Conservation (phyloP, 2,113 vertebrate species). For the Phrynosoma blainvillii region DNA sequence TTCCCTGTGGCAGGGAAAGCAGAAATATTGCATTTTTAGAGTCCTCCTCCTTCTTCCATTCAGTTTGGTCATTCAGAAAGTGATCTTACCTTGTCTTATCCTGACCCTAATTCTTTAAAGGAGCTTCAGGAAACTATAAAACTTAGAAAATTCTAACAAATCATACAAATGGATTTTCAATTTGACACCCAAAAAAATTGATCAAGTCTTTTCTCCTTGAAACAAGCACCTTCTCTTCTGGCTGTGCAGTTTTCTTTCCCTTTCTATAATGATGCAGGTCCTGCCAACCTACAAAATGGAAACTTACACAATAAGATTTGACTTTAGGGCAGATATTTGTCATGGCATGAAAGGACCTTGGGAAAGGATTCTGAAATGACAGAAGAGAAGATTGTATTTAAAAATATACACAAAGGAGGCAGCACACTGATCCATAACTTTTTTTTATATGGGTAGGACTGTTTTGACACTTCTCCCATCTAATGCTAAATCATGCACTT, state of each 20-base stretch:
- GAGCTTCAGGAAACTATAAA: slow-evolving; percentile 1
- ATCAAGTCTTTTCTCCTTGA: not conserved
- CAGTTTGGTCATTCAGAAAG: slow-evolving; percentile 15
- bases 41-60: not conserved
- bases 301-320: not conserved
- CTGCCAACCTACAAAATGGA: slow-evolving; percentile 31
- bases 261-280: slow-evolving; percentile 3
- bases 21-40: slow-evolving; percentile 24
- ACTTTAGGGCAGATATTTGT: slow-evolving; percentile 6
- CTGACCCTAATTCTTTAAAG: not conserved
- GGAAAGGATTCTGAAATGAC: not conserved
- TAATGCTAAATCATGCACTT: not conserved
- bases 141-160: slow-evolving; percentile 23
- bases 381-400: slow-evolving; percentile 11
- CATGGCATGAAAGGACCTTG: slow-evolving; percentile 16
- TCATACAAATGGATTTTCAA: not conserved
- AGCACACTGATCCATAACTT: not conserved
- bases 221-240: slow-evolving; percentile 23
- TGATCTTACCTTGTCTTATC: not conserved
- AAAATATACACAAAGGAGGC: not conserved
- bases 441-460: not conserved
- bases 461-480: not conserved
- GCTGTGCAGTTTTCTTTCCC: slow-evolving; percentile 34
- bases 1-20: rapidly evolving
- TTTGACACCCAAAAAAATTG: not conserved